Conservation (phyloP, 2,113 vertebrate genomes). For the Poecilia latipinna region DNA sequence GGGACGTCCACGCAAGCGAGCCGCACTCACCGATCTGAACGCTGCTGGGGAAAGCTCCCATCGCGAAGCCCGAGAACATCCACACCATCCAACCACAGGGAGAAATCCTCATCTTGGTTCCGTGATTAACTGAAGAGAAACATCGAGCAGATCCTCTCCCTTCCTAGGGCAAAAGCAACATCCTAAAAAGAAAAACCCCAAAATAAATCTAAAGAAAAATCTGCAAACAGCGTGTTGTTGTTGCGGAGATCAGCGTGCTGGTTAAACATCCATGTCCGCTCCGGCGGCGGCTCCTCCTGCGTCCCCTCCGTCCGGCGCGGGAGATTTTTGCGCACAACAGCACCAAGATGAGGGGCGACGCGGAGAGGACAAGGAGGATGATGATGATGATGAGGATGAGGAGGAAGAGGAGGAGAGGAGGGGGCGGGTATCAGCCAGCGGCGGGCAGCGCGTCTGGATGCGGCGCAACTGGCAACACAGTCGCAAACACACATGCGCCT, state of each 20-base stretch:
- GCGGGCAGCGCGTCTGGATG: constrained; percentile 77
- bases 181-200: constrained; percentile 14
- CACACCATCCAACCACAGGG: constrained; percentile 89
- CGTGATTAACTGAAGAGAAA: constrained; percentile 86
- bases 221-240: background rate
- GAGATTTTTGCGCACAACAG: constrained; percentile 84
- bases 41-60: constrained; percentile 97
- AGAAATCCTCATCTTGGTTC: constrained; percentile 95
- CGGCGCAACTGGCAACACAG: constrained; percentile 60
- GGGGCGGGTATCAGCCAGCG: constrained; percentile 72
- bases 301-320: constrained; percentile 83
- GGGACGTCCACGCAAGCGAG: constrained; percentile 49
- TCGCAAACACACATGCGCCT: constrained; percentile 59
- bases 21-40: constrained; percentile 91
- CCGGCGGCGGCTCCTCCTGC: constrained; percentile 46
- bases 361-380: constrained; percentile 53
- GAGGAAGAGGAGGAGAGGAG: constrained; percentile 57
- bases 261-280: constrained; percentile 82
- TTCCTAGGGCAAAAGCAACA: constrained; percentile 55
- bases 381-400: constrained; percentile 70
- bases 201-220: background rate
- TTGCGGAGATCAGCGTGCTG: constrained; percentile 15
- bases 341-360: constrained; percentile 33
- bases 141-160: constrained; percentile 83
- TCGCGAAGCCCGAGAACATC: constrained; percentile 92